Evolutionary conservation across 2,797 vertebrate genomes (phyloP).

Genomic region (Caiman crocodilus): DNA sequence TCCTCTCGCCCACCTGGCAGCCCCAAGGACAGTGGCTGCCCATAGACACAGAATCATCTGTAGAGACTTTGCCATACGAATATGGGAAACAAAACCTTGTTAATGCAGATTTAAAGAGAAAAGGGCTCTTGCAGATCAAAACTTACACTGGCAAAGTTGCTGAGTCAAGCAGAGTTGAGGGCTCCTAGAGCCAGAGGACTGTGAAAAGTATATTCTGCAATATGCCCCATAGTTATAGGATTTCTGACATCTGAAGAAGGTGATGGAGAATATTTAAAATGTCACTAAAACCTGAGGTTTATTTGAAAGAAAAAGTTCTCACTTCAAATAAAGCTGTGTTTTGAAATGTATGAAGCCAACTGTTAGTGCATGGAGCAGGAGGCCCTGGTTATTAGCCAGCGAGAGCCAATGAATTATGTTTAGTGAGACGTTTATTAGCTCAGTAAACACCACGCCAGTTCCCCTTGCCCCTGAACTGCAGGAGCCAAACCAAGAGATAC

Average conservation of each 20-base stretch:
- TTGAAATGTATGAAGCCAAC: slow-evolving; percentile 69
- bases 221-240: slow-evolving; percentile 15
- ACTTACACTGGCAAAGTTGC: not conserved
- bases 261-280: slow-evolving; percentile 16
- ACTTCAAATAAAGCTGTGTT: slow-evolving; percentile 76
- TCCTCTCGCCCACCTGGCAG: not conserved
- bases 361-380: slow-evolving; percentile 61
- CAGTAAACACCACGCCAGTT: slow-evolving; percentile 75
- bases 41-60: not conserved
- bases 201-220: slow-evolving; percentile 46
- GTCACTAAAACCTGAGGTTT: slow-evolving; percentile 63
- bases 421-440: slow-evolving; percentile 78
- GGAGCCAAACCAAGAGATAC: slow-evolving; percentile 65
- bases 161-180: slow-evolving; percentile 7
- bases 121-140: slow-evolving; percentile 17
- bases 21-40: not conserved
- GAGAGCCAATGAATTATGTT: slow-evolving; percentile 75
- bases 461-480: slow-evolving; percentile 52
- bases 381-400: slow-evolving; percentile 73
- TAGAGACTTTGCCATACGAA: slow-evolving; percentile 27
- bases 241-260: slow-evolving; percentile 13
- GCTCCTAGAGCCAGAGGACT: not conserved
- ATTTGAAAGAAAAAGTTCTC: slow-evolving; percentile 70
- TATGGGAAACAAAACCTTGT: not conserved
- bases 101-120: slow-evolving; percentile 1